Percentiles rank a stretch among this genome's conserved stretches.
Conservation (phyloP, 1,140 invertebrate genomes). For the Cydia strobilella region DNA sequence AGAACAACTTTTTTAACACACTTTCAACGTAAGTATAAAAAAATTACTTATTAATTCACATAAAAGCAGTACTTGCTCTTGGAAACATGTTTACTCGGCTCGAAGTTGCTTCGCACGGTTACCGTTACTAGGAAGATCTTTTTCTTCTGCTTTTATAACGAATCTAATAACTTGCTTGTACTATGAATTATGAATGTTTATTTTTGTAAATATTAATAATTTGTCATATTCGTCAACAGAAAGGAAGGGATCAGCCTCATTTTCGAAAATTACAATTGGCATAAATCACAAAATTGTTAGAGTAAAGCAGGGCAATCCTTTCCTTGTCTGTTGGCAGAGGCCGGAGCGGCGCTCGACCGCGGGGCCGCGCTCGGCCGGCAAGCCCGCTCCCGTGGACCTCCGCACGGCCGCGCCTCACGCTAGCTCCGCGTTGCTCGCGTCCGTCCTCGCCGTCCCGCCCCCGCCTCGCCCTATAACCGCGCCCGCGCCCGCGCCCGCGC, state of each 20-base stretch:
- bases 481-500: conserved; percentile 49
- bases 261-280: conserved; percentile 33
- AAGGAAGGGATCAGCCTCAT: conserved; percentile 72
- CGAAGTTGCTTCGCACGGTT: background rate
- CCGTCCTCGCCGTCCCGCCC: conserved; percentile 43
- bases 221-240: conserved; percentile 49
- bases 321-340: conserved; percentile 86
- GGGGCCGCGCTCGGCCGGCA: conserved; percentile 28
- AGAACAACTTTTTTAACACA: background rate
- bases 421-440: conserved; percentile 43
- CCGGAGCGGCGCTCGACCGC: conserved; percentile 43
- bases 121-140: conserved; percentile 54
- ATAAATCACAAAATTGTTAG: conserved; percentile 34
- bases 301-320: conserved; percentile 78
- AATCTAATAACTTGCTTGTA: conserved; percentile 22
- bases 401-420: conserved; percentile 35
- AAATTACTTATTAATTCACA: background rate
- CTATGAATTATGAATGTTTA: conserved; percentile 28
- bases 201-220: conserved; percentile 20
- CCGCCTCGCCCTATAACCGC: conserved; percentile 37
- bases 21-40: background rate
- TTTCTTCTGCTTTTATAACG: conserved; percentile 55
- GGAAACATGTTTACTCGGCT: background rate
- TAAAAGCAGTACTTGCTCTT: conserved; percentile 1
- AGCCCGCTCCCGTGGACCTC: conserved; percentile 40